Evolutionary conservation across 2,888 invertebrate genomes (phyloP).

Genomic region (Helobdella robusta): DNA sequence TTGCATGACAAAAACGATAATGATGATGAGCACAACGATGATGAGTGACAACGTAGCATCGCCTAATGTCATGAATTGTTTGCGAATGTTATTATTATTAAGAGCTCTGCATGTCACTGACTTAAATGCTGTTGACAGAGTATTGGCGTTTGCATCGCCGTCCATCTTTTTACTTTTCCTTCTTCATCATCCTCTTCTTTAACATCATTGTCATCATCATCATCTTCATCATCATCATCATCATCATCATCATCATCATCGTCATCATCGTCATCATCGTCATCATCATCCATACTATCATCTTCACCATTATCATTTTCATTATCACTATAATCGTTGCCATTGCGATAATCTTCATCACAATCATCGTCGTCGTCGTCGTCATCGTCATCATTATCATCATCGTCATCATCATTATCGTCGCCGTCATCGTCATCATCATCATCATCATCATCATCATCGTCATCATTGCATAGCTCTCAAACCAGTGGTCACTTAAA

Average conservation of each 20-base stretch:
- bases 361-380: not conserved
- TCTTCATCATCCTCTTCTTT: not conserved
- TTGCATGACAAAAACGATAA: no score
- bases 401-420: not conserved
- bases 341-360: not conserved
- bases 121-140: no score
- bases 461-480: no score
- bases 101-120: no score
- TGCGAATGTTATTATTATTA: no score
- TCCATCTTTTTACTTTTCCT: no score
- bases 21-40: no score
- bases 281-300: not conserved
- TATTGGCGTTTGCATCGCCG: no score
- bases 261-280: constrained; percentile 10
- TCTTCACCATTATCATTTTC: constrained; percentile 4
- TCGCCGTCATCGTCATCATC: not conserved
- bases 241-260: constrained; percentile 8
- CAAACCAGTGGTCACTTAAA: no score
- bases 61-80: no score
- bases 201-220: not conserved
- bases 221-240: not conserved
- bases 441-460: constrained; percentile 2
- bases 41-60: no score
- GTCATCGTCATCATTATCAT: not conserved
- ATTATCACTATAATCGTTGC: constrained; percentile 4